Evolutionary conservation across 2,113 vertebrate genomes (phyloP).

Genomic region (Dicerorhinus sumatrensis): DNA sequence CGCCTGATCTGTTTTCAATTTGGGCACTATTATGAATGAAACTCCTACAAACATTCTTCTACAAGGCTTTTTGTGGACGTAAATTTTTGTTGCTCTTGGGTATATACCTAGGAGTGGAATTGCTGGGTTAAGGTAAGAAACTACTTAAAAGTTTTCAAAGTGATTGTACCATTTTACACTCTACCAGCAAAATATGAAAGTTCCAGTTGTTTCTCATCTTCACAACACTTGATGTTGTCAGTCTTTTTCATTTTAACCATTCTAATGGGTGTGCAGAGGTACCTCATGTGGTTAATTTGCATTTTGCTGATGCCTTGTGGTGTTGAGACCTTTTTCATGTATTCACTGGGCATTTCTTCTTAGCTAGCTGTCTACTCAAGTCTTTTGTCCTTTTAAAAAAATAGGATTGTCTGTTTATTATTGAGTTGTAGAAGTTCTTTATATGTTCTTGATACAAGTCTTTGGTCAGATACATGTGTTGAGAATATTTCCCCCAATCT

Average conservation of each 20-base stretch:
- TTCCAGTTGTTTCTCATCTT: background rate
- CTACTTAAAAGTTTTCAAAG: background rate
- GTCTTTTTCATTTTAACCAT: background rate
- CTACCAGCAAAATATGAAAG: background rate
- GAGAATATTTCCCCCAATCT: background rate
- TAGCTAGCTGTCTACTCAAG: background rate
- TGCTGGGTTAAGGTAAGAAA: background rate
- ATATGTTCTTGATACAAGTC: background rate
- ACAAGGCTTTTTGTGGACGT: background rate
- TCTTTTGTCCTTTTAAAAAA: background rate
- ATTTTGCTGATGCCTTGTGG: background rate
- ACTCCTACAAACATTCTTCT: background rate
- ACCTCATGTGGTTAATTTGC: background rate
- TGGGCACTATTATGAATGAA: background rate
- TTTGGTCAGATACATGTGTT: background rate
- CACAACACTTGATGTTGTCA: background rate
- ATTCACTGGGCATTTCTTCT: background rate
- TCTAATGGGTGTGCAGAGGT: background rate
- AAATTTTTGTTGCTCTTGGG: background rate
- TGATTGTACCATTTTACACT: background rate
- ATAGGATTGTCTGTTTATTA: background rate
- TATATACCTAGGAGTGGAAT: background rate
- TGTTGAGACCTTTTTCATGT: background rate
- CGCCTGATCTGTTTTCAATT: background rate
- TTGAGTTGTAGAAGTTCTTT: background rate